phyloP scores from a whole-genome alignment of 2,888 invertebrate species.

The Thelaira solivaga region DNA sequence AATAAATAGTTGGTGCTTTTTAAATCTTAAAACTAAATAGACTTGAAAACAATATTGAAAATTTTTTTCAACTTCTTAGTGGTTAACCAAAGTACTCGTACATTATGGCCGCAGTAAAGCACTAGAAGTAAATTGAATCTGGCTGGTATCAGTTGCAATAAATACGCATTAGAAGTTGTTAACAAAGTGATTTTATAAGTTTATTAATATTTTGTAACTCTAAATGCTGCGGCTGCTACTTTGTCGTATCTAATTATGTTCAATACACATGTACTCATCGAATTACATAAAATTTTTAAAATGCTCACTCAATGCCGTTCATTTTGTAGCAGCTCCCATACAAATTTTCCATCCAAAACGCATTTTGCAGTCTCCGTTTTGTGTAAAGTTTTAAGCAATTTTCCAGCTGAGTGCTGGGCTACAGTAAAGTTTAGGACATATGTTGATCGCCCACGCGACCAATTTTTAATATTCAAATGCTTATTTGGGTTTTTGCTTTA shows the following conservation, averaged over 20 bases:
- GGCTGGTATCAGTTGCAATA: conserved; percentile 34
- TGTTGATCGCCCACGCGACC: conserved; percentile 59
- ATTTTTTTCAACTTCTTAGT: background rate
- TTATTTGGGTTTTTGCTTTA: conserved; percentile 8
- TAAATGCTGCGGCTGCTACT: background rate
- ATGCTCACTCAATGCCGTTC: too few species aligned
- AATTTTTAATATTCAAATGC: conserved; percentile 46
- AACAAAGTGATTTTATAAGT: conserved; percentile 32
- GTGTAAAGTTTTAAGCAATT: background rate
- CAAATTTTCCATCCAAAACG: conserved; percentile 27
- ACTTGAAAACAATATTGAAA: too few species aligned
- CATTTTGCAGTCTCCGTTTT: conserved; percentile 38
- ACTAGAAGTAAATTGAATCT: too few species aligned
- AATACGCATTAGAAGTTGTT: conserved; percentile 50
- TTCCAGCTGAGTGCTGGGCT: too few species aligned
- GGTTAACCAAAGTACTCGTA: background rate
- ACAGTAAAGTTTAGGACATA: too few species aligned
- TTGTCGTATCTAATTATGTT: too few species aligned
- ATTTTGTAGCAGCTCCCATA: conserved; percentile 2
- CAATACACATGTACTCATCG: too few species aligned
- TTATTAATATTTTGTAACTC: conserved; percentile 13
- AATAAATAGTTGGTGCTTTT: too few species aligned
- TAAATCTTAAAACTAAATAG: too few species aligned
- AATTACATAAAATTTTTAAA: too few species aligned
- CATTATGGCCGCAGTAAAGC: background rate